These are phyloP conservation scores for Galbula dea DNA, from an alignment of 2,113 vertebrate species.

Conservation along the genomic window DNA sequence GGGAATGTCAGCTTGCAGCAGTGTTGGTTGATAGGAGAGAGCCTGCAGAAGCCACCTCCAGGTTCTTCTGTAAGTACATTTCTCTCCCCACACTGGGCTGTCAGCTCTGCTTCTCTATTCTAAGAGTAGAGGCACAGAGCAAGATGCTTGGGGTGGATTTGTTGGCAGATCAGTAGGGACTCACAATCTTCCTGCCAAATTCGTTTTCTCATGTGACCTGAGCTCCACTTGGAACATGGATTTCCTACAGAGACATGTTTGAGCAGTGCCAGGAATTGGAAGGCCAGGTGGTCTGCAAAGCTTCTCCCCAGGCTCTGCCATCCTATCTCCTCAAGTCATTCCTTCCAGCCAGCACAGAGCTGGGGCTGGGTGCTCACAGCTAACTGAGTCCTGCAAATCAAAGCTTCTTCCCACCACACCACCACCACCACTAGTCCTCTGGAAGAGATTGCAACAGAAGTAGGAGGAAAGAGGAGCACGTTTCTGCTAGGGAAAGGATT, in stretches of 20 bases:
- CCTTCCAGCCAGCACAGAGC: constrained; percentile 13
- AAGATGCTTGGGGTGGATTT: constrained; percentile 52
- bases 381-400: constrained; percentile 16
- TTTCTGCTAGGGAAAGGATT: constrained; percentile 21
- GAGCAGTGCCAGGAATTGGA: constrained; percentile 47
- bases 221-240: constrained; percentile 55
- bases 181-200: constrained; percentile 55
- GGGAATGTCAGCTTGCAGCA: constrained; percentile 14
- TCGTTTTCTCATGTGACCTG: constrained; percentile 60
- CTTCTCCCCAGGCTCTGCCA: constrained; percentile 29
- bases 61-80: constrained; percentile 8
- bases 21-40: neutral
- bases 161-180: constrained; percentile 49
- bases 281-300: constrained; percentile 55
- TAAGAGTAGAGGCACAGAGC: constrained; percentile 18
- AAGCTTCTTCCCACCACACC: constrained; percentile 17
- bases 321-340: constrained; percentile 34
- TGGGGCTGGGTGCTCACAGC: neutral
- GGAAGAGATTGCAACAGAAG: neutral
- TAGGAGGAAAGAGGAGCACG: constrained; percentile 46
- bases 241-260: constrained; percentile 54
- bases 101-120: constrained; percentile 56
- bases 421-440: neutral
- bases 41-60: constrained; percentile 33
- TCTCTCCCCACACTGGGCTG: neutral